Base-by-base conservation (phyloP, 2,888 invertebrate species). In the Hofmannophila pseudospretella region DNA sequence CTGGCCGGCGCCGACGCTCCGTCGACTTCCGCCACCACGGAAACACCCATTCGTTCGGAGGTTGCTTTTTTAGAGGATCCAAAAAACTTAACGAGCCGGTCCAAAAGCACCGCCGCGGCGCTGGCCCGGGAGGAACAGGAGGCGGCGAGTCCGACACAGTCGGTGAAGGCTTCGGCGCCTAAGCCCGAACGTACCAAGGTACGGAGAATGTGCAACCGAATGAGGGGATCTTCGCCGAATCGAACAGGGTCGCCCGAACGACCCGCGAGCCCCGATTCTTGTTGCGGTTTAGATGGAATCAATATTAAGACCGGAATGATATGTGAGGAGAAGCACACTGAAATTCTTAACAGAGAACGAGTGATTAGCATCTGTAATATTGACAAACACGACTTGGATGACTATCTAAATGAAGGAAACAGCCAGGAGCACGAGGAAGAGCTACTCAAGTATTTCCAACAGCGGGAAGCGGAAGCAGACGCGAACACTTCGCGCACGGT, bases 341-440 rank as follows among this genome's bases (percentile, higher is more conserved):
- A 87, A 60, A 90, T 90, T 19, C 67, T 90, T 34, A 90, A 89
- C 49, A 81, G 93, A 34, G 92, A 93, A 65, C 88, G 93, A 32
- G 90, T 93, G 16, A 91, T 92, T 53, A 92, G 92, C 68, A 91
- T 94, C 53, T 92, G 93, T 63, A 92, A 92, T 53, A 91, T 94
- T 62, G 93, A 93, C 67, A 93, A 93, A 55, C 94, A 94, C 71
- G 93, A 93, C 45, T 79, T 95, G 45, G 94, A 94, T 68, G 94
- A 94, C 75, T 95, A 94, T 69, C 85, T 95, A 49, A 92, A 92
- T 68, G 92, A 91, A 47, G 93, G 92, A 45, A 80, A 67, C 61
- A 93, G 94, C 64, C 94, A 93, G 59, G 94, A 93, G 63, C 95
- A 95, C 71, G 94, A 94, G 64, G 94, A 94, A 65, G 95, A 95